Conservation (phyloP, 2,797 vertebrate species). For the Lacerta agilis region DNA sequence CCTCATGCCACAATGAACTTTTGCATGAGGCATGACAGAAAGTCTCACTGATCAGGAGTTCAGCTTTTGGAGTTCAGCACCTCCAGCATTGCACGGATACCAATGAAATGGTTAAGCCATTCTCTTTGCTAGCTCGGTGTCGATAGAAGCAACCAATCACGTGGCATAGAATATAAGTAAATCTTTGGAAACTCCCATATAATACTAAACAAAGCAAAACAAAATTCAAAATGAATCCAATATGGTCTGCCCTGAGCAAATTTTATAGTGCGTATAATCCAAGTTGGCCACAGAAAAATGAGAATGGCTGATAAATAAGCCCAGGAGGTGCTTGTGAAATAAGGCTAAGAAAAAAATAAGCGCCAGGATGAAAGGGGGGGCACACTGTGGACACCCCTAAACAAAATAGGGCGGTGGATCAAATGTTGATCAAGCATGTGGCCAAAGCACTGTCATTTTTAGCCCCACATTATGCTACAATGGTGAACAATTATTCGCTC, state of each 20-base stretch:
- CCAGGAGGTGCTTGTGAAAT: not conserved
- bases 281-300: not conserved
- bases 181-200: not conserved
- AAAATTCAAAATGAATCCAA: not conserved
- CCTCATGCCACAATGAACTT: not conserved
- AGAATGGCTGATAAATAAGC: not conserved
- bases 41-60: not conserved
- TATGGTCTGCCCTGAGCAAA: not conserved
- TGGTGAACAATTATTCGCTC: not conserved
- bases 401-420: not conserved
- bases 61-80: not conserved
- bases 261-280: not conserved
- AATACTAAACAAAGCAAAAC: not conserved
- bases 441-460: not conserved
- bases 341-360: not conserved
- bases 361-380: too few species aligned
- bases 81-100: not conserved
- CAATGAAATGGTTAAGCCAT: not conserved
- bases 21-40: not conserved
- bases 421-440: not conserved
- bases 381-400: not conserved
- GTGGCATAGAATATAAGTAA: not conserved
- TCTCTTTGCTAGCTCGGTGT: not conserved
- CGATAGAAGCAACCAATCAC: not conserved
- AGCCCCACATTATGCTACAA: not conserved